Base-by-base conservation (phyloP, 2,797 vertebrate genomes). In the Myiotriccus ornatus region DNA sequence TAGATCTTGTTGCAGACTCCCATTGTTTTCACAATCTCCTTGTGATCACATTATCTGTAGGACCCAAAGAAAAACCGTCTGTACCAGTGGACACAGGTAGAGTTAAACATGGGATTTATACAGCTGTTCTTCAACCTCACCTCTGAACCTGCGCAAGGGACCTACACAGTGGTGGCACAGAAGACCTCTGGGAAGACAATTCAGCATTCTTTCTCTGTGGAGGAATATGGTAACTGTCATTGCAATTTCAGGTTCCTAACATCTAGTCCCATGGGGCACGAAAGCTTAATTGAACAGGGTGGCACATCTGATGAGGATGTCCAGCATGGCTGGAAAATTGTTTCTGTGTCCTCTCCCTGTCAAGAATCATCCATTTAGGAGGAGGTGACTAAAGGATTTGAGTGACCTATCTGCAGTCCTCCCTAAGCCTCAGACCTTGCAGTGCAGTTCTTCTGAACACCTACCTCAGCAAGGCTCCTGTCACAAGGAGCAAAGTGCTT, bases 61-160 rank as follows among this genome's bases (percentile, higher is more conserved):
- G 97, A 98, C 25, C 92, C 97, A 35, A 97, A 97, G 94, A 84
- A 46, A 79, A 98, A 98, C 79, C 97, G 96, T 53, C 78, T 98
- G 17, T 62, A 77, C 39, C 98, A 98, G 23, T 98, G 98, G 98
- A 89, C 85, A 78, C 87, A 91, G 0, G 9, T 90, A 52, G 27
- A 95, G 27, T 60, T 98, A 70, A 50, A 96, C 9, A 74, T 17
- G 16, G 98, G 98, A 22, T 91, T 98, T 79, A 73, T 23, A 35
- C 96, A 98, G 57, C 28, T 98, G 50, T 87, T 56, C 59, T 97
- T 98, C 50, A 92, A 85, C 35, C 97, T 98, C 30, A 94, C 97
- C 2, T 97, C 95, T 35, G 98, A 98, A 95, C 97, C 98, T 27
- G 50, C 92, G 22, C 90, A 78, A 84, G 98, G 98, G 18, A 91